Percentiles rank a stretch among this genome's conserved stretches.
Conservation (phyloP, 1,140 invertebrate species). For the Bombus sibiricus region DNA sequence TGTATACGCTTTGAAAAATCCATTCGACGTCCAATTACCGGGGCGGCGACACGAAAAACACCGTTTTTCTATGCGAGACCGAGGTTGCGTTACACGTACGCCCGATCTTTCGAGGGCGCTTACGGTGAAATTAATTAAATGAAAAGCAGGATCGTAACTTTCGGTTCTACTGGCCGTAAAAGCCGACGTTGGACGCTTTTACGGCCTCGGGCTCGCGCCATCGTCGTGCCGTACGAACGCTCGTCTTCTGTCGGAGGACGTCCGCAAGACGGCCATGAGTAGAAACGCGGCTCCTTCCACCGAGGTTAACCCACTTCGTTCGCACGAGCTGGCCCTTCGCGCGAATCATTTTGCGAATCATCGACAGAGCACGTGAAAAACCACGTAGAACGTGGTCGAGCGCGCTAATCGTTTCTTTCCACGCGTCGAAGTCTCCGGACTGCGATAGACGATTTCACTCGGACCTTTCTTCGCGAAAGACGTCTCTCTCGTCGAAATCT, state of each 20-base stretch:
- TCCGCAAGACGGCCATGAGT: neutral
- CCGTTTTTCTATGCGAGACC: too few relatives aligned
- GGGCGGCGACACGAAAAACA: constrained; percentile 42
- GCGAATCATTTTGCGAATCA: neutral
- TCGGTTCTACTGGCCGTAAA: constrained; percentile 64
- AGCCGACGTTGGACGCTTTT: constrained; percentile 50
- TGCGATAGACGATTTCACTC: neutral
- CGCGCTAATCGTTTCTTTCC: neutral
- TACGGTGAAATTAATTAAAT: constrained; percentile 68
- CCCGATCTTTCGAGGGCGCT: constrained; percentile 18
- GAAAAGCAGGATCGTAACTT: constrained; percentile 70
- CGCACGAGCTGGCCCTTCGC: neutral
- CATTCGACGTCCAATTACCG: constrained; percentile 55
- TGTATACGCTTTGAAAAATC: constrained; percentile 56
- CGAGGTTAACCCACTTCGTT: constrained; percentile 49
- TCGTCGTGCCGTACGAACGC: too few relatives aligned
- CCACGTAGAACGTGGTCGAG: neutral
- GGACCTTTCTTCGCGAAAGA: neutral
- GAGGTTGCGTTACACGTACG: neutral
- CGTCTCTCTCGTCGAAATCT: neutral
- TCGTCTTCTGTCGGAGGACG: too few relatives aligned
- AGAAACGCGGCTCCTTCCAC: too few relatives aligned
- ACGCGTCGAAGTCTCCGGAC: constrained; percentile 11
- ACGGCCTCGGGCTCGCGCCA: constrained; percentile 42
- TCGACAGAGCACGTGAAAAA: neutral